Conservation (phyloP, 2,888 invertebrate species). For the Dasysyrphus tricinctus region DNA sequence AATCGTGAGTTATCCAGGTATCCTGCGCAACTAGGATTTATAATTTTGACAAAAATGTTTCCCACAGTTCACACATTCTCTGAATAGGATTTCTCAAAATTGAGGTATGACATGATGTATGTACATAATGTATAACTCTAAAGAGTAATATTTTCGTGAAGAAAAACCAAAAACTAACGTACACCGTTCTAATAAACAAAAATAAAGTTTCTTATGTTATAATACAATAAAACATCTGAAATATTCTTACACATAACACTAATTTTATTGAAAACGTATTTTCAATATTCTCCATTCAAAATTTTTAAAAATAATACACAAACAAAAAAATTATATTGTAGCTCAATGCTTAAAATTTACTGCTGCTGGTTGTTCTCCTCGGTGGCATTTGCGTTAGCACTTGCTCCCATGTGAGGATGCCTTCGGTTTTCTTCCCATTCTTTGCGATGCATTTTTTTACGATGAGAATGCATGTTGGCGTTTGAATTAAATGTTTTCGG, state of each 20-base stretch:
- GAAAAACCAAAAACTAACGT: too few relatives aligned
- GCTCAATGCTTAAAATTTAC: slow-evolving; percentile 9
- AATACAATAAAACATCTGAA: neutral
- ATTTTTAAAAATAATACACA: slow-evolving; percentile 10
- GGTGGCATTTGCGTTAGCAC: slow-evolving; percentile 18
- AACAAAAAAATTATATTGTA: slow-evolving; percentile 1
- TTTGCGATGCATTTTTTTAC: slow-evolving; percentile 80
- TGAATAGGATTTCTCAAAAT: too few relatives aligned
- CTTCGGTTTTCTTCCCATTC: slow-evolving; percentile 80
- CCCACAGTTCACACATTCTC: too few relatives aligned
- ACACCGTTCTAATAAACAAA: too few relatives aligned
- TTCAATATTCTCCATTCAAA: neutral
- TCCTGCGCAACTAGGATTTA: too few relatives aligned
- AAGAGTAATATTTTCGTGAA: too few relatives aligned
- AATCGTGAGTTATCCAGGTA: too few relatives aligned
- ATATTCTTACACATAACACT: slow-evolving; percentile 33
- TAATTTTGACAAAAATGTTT: too few relatives aligned
- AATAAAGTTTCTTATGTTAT: too few relatives aligned
- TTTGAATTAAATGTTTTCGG: slow-evolving; percentile 81
- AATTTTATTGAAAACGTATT: slow-evolving; percentile 20
- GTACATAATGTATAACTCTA: too few relatives aligned
- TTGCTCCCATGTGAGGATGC: slow-evolving; percentile 64
- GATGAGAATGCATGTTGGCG: slow-evolving; percentile 81
- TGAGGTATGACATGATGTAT: too few relatives aligned
- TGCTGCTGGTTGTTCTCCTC: slow-evolving; percentile 11